A percentile compares a stretch with the other conserved stretches of the same genome.
These are phyloP conservation scores for Oscheius sp. DNA, from an alignment of 2,888 invertebrate species.

Conservation along the genomic window DNA sequence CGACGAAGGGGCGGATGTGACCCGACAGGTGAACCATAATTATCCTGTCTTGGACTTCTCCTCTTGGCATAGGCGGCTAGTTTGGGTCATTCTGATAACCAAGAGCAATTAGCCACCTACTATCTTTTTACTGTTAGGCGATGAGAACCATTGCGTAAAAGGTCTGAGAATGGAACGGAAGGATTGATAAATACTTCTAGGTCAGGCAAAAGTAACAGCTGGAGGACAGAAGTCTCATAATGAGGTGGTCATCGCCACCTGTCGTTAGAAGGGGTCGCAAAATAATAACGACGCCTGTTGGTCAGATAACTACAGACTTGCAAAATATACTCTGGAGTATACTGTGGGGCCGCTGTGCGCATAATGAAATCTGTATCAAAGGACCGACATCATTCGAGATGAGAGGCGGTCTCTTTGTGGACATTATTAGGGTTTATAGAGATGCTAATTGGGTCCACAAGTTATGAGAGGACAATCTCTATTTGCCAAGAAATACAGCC, in stretches of 20 bases:
- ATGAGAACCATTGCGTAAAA: no score
- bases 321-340: not conserved
- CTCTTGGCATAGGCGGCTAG: not conserved
- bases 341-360: slow-evolving; percentile 3
- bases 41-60: not conserved
- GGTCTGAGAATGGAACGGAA: not conserved
- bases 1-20: no score
- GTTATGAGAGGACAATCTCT: no score
- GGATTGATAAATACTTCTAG: not conserved
- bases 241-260: slow-evolving; percentile 25
- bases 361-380: slow-evolving; percentile 20
- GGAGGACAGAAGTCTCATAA: slow-evolving; percentile 24
- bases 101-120: not conserved
- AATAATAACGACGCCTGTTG: slow-evolving; percentile 27
- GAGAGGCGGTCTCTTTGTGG: slow-evolving; percentile 19
- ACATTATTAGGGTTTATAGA: slow-evolving; percentile 10
- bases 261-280: slow-evolving; percentile 20
- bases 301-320: not conserved
- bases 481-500: no score
- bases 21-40: not conserved
- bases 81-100: not conserved
- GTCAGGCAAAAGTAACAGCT: no score
- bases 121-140: no score
- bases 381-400: slow-evolving; percentile 5
- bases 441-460: slow-evolving; percentile 14